phyloP scores from a whole-genome alignment of 2,113 vertebrate genomes.

The Sander vitreus region DNA sequence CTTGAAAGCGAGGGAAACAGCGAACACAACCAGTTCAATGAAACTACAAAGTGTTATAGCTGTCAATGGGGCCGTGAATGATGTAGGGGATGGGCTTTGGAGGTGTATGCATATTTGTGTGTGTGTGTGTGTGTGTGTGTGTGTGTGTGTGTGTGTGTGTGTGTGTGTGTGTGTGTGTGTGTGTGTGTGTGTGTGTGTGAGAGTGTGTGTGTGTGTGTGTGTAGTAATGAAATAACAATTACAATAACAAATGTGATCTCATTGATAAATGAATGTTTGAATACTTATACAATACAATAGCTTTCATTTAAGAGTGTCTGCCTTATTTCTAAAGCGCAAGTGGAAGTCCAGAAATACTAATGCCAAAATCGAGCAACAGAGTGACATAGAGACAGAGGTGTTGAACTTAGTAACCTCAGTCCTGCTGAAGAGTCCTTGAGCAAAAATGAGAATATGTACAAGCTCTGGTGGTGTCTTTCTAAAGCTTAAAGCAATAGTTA shows the following conservation, averaged over 20 bases:
- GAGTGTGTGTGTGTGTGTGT: constrained; percentile 5
- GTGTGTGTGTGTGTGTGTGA: constrained; percentile 1
- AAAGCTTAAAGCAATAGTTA: neutral
- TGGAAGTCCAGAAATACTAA: neutral
- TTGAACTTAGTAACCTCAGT: neutral
- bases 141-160: neutral
- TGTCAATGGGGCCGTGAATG: constrained; percentile 52
- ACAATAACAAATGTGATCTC: constrained; percentile 21
- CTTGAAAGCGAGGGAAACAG: constrained; percentile 31
- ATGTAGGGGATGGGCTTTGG: constrained; percentile 18
- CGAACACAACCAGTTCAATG: constrained; percentile 42
- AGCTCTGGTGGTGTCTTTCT: neutral
- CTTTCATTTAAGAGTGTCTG: constrained; percentile 13
- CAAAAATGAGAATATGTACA: neutral
- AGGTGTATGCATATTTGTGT: constrained; percentile 2
- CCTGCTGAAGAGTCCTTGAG: neutral
- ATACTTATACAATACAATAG: constrained; percentile 20
- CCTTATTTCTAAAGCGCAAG: neutral
- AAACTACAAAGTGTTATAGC: constrained; percentile 58
- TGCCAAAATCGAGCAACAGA: neutral
- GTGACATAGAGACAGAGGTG: neutral
- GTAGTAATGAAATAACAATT: constrained; percentile 1
- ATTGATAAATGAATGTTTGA: neutral
- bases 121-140: constrained; percentile 2
- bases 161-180: constrained; percentile 4